Evolutionary conservation across 2,113 vertebrate species (phyloP), one percentile per base, ranked within the genome.

Genomic region (Protobothrops mucrosquamatus): DNA sequence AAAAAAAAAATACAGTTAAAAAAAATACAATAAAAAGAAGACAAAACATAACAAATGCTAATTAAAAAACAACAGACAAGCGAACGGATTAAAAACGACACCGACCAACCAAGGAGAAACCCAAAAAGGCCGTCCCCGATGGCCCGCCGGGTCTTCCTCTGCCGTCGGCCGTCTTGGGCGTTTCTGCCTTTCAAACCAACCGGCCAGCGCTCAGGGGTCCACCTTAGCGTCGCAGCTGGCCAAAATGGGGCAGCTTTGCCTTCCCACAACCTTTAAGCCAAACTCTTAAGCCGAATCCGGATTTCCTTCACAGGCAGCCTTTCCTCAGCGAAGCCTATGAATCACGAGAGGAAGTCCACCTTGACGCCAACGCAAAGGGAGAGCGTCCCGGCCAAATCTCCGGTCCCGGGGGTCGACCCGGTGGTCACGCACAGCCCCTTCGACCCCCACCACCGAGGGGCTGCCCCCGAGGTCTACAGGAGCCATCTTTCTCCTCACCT

Each of bases 281-380:
- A n/a, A 74, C 69, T 39, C 64, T 34, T 18, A 74, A 57, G 5
- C 20, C 20, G 20, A 23, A 74, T 0, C 69, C 2, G 6, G 69
- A 6, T 74, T 0, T 93, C 93, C 22, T 39, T 91, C 55, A 91
- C 93, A 99, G 99, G 97, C 97, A 97, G 96, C 34, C 96, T 99
- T 94, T 97, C 98, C 94, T 97, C 99, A 94, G 98, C 98, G 69
- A 99, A 99, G 96, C 96, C 99, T 94, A 95, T 97, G 87, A 97
- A 98, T 93, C 99, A 99, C 3, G 99, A 99, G 95, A 98, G 99
- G 95, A 99, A 99, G 97, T 98, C 98, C 54, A 97, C 98, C 3
- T 98, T 99, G 95, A 99, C 99, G 14, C 99, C 99, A 0, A 99
- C 99, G 3, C 99, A 99, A 95, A 98, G 99, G 90, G 99, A 99